A percentile compares a stretch with the other conserved stretches of the same genome.
phyloP scores from a whole-genome alignment of 92 coral and sea anemone species.

The Epizoanthus scotinus region DNA sequence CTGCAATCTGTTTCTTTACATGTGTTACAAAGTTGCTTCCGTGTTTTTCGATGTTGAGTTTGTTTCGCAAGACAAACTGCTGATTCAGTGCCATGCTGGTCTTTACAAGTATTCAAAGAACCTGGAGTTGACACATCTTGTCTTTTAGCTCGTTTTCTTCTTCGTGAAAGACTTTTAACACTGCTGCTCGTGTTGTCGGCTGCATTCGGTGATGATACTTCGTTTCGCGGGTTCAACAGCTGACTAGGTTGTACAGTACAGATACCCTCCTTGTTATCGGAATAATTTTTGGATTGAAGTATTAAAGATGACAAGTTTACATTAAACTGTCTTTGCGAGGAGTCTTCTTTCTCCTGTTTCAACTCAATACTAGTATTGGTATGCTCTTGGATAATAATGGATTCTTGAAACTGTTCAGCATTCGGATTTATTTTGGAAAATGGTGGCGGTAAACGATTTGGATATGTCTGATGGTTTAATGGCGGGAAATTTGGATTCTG shows the following conservation, averaged over 20 bases:
- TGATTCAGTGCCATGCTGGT: neutral
- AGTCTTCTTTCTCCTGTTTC: neutral
- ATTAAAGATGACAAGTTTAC: neutral
- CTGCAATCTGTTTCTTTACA: neutral
- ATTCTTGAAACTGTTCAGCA: neutral
- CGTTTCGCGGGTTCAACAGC: neutral
- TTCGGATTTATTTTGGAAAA: neutral
- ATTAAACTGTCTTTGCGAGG: neutral
- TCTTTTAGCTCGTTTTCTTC: neutral
- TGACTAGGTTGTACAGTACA: neutral
- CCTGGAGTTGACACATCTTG: neutral
- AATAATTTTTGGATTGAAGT: neutral
- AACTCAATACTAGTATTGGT: neutral
- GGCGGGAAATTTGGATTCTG: constrained; percentile 40
- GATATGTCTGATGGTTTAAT: neutral
- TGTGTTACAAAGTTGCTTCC: neutral
- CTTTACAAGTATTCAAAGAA: constrained; percentile 1
- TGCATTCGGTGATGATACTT: neutral
- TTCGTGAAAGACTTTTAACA: neutral
- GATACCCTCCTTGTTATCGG: neutral
- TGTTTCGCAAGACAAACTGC: neutral
- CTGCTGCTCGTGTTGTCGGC: neutral
- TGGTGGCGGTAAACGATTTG: neutral
- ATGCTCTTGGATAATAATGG: neutral
- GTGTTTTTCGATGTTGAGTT: neutral